These are phyloP conservation scores for Bombyx huttoni DNA, from an alignment of 2,888 invertebrate species.

Conservation along the genomic window DNA sequence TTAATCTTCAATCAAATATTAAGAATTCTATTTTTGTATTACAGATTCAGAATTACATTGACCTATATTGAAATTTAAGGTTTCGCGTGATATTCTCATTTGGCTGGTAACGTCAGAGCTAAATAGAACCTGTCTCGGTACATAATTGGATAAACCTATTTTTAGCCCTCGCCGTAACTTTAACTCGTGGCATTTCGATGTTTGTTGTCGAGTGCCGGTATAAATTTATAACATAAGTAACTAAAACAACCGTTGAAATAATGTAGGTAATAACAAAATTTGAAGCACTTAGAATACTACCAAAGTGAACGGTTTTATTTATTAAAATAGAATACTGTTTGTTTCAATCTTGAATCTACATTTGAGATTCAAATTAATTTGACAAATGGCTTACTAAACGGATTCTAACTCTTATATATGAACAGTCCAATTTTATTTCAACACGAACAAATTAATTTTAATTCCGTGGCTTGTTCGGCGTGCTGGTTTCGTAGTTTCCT, in stretches of 20 bases:
- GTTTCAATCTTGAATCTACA: neutral
- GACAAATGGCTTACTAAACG: neutral
- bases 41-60: neutral
- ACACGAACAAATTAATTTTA: constrained; percentile 2
- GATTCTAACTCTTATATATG: neutral
- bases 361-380: neutral
- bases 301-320: too few species aligned
- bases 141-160: constrained; percentile 33
- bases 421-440: neutral
- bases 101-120: neutral
- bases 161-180: constrained; percentile 17
- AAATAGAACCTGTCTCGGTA: neutral
- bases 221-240: too few species aligned
- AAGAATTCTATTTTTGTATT: too few species aligned
- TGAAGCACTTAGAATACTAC: too few species aligned
- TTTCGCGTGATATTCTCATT: neutral
- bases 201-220: constrained; percentile 7
- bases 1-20: too few species aligned
- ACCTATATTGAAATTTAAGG: neutral
- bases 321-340: too few species aligned
- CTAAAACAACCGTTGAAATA: too few species aligned
- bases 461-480: constrained; percentile 1
- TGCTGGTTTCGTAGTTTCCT: constrained; percentile 1
- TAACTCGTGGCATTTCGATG: constrained; percentile 11
- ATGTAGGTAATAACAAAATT: too few species aligned